Base-by-base conservation (phyloP, 2,888 invertebrate genomes). In the Ophonus ardosiacus region DNA sequence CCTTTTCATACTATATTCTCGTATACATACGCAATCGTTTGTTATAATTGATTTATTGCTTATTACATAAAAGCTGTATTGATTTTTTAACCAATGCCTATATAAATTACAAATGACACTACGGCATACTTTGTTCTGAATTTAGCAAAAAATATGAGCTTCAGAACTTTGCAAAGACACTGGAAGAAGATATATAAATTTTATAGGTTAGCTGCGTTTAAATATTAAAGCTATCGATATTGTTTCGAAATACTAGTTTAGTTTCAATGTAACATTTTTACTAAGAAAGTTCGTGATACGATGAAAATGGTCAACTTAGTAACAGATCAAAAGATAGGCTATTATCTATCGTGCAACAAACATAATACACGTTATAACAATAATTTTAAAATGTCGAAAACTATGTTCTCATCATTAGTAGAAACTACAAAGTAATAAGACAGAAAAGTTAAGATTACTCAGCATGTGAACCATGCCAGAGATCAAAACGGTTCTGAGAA, bases 21-120 rank as follows among this genome's bases (percentile, higher is more conserved):
- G 15, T n/a, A 24, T 31, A 24, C 38, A 31, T 38, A 65, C 65
- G 31, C 31, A 13, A 65, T 31, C 65, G 65, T 65, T 65, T 65
- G 65, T 65, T 38, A 38, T 65, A 65, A 65, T 68, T 68, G 68
- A 68, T 68, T 68, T 68, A 68, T 68, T 31, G 68, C 40, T 40
- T 68, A 68, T 68, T 68, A 68, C 68, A 68, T 68, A 68, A 68
- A 68, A 68, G 68, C 68, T 68, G 38, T 68, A 68, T 68, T 68
- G 68, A 68, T 68, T 68, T 68, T 68, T 68, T 38, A 68, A 68
- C 68, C 68, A 68, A 68, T 68, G 68, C 10, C 13, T 5, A 31
- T 68, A 68, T 68, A 68, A 68, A 68, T 68, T 68, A 68, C 68
- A 68, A 68, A 68, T 68, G 68, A 68, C 68, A 68, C 68, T n/a